These are phyloP conservation scores for Xiphorhynchus erythropygius DNA, from an alignment of 2,797 vertebrate genomes.

Conservation along the genomic window DNA sequence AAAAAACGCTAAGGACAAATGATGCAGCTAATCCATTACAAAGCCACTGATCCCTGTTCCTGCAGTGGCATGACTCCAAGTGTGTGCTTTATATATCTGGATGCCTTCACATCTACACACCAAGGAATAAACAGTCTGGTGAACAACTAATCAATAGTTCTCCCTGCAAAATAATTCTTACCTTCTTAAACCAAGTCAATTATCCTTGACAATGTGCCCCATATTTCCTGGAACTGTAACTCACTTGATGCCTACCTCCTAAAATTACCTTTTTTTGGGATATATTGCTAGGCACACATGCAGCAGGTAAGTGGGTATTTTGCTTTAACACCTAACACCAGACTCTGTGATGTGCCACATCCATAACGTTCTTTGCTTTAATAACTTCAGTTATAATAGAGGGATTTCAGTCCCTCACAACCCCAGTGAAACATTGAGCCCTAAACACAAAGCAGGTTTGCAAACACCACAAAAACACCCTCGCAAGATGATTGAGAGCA, in stretches of 20 bases:
- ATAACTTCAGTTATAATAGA: not conserved
- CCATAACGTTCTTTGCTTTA: not conserved
- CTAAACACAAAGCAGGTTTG: not conserved
- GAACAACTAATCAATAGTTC: conserved; percentile 16
- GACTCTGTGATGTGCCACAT: not conserved
- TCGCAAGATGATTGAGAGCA: not conserved
- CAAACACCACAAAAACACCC: not conserved
- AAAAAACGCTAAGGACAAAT: not conserved
- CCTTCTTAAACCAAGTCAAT: not conserved
- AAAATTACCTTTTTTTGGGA: not conserved
- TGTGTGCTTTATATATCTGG: not conserved
- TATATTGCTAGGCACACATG: not conserved
- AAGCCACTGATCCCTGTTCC: not conserved
- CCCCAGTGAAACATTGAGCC: not conserved
- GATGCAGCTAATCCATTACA: not conserved
- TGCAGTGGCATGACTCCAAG: not conserved
- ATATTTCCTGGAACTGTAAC: not conserved
- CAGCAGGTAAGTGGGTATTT: not conserved
- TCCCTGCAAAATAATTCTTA: not conserved
- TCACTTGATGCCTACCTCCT: not conserved
- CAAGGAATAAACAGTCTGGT: not conserved
- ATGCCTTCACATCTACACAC: not conserved
- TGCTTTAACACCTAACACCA: not conserved
- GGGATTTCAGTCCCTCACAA: not conserved
- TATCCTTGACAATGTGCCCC: not conserved